A percentile compares a stretch with the other conserved stretches of the same genome.
Evolutionary conservation across 2,797 vertebrate species (phyloP).

Genomic region (Tapirus indicus): DNA sequence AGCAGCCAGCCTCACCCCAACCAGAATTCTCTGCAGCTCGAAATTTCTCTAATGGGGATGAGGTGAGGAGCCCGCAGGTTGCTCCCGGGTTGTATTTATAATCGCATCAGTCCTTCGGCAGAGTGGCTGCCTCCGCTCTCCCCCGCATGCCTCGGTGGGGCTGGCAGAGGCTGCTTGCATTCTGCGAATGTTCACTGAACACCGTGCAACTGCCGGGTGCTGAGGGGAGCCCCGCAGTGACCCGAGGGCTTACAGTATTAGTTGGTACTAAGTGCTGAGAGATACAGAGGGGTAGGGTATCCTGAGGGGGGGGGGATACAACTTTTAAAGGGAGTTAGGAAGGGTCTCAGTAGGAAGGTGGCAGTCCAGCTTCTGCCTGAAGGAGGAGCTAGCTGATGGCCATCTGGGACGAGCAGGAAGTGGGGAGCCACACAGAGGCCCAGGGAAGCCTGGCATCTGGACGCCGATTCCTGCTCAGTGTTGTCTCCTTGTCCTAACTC

Average conservation of each 20-base stretch:
- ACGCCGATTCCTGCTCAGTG: accelerated
- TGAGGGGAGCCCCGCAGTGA: no score
- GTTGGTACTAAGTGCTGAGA: not conserved
- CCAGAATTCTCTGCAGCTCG: not conserved
- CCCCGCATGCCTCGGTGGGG: accelerated
- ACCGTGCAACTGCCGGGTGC: not conserved
- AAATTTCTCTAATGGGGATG: accelerated
- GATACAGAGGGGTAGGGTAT: not conserved
- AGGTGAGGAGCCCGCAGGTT: not conserved
- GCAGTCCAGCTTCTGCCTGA: not conserved
- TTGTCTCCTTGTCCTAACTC: not conserved
- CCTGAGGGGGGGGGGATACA: not conserved
- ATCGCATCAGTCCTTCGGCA: not conserved
- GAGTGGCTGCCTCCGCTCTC: not conserved
- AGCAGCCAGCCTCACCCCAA: not conserved
- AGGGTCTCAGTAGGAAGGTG: not conserved
- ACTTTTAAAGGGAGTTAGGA: not conserved
- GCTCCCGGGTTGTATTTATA: no score
- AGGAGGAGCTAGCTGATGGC: not conserved
- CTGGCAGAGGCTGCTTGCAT: not conserved
- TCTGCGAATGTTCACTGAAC: not conserved
- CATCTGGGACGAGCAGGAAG: not conserved
- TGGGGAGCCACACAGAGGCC: no score
- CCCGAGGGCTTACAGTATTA: no score
- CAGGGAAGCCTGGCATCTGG: not conserved